Evolutionary conservation across 35 echinoderm and acorn worm genomes (phyloP).

Genomic region (Strongylocentrotus purpuratus): DNA sequence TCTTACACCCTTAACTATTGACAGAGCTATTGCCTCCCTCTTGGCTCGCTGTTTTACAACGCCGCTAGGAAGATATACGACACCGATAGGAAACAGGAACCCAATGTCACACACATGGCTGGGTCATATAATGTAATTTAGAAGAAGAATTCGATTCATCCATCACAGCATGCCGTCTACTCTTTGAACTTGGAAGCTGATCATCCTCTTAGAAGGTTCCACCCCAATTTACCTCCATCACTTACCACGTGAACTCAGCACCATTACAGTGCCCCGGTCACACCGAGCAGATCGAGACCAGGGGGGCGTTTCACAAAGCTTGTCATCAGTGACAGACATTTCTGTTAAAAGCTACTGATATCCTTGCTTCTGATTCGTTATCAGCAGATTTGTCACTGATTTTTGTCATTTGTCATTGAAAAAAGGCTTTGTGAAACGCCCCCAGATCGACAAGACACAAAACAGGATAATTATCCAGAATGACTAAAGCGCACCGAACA

Average conservation of each 20-base stretch:
- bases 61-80: neutral
- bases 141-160: neutral
- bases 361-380: too few species aligned
- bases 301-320: too few species aligned
- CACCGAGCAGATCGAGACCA: neutral
- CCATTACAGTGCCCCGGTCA: neutral
- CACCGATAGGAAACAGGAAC: neutral
- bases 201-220: neutral
- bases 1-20: neutral
- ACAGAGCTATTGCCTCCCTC: neutral
- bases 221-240: neutral
- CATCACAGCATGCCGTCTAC: neutral
- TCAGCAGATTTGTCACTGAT: too few species aligned
- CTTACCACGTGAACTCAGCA: neutral
- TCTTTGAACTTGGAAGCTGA: neutral
- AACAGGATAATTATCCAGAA: too few species aligned
- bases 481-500: too few species aligned
- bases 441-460: too few species aligned
- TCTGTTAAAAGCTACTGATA: too few species aligned
- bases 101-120: neutral
- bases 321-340: too few species aligned
- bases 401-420: too few species aligned
- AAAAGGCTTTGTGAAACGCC: too few species aligned
- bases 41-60: neutral
- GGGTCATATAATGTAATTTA: conserved; percentile 3